phyloP scores from a whole-genome alignment of 2,797 vertebrate species.

The Enoplosus armatus region DNA sequence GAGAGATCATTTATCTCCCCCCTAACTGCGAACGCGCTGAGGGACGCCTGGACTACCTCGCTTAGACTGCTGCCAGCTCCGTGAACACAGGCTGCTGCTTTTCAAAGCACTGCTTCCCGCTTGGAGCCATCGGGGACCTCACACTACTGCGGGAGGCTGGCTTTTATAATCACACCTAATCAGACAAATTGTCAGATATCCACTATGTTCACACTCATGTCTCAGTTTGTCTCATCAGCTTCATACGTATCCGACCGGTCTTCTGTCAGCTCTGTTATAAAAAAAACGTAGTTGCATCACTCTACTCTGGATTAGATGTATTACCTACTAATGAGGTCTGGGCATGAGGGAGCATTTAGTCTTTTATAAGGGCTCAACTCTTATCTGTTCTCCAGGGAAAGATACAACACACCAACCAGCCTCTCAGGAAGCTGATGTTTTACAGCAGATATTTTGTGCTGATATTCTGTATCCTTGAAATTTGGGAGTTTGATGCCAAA shows the following conservation, averaged over 20 bases:
- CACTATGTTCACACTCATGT: not conserved
- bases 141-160: not conserved
- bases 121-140: not conserved
- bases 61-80: too few relatives aligned
- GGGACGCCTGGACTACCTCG: too few relatives aligned
- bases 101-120: not conserved
- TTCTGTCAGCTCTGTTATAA: conserved; percentile 7
- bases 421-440: not conserved
- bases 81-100: not conserved
- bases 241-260: not conserved
- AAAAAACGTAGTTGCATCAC: not conserved
- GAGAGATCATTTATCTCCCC: too few relatives aligned
- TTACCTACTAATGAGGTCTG: conserved; percentile 31
- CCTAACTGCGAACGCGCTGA: too few relatives aligned
- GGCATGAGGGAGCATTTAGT: conserved; percentile 4
- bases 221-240: conserved; percentile 11
- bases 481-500: not conserved
- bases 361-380: not conserved
- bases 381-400: not conserved
- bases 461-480: not conserved
- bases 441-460: not conserved
- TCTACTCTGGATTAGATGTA: not conserved
- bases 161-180: conserved; percentile 18
- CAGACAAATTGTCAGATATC: not conserved
- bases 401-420: not conserved